Conservation (phyloP, 2,888 invertebrate genomes). For the Rutpela maculata region DNA sequence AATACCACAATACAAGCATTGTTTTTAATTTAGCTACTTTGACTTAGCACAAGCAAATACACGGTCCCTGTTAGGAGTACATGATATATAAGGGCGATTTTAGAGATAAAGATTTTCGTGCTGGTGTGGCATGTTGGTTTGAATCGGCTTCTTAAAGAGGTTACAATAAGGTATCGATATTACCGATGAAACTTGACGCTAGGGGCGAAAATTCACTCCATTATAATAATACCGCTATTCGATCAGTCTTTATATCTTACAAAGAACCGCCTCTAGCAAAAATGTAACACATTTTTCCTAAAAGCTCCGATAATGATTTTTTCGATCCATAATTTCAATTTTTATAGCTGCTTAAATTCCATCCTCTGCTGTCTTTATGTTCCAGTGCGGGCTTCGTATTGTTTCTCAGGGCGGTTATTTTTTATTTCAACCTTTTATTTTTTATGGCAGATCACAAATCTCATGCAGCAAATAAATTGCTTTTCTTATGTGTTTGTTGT, state of each 20-base stretch:
- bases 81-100: background rate
- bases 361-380: slow-evolving; percentile 53
- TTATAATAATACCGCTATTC: slow-evolving; percentile 21
- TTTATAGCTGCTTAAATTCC: slow-evolving; percentile 60
- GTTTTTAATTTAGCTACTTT: background rate
- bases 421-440: slow-evolving; percentile 49
- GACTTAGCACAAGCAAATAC: background rate
- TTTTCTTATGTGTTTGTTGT: slow-evolving; percentile 30
- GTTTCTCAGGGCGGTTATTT: slow-evolving; percentile 53
- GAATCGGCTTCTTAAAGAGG: slow-evolving; percentile 2
- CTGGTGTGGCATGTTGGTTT: slow-evolving; percentile 2
- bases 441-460: slow-evolving; percentile 37
- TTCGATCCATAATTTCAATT: slow-evolving; percentile 63
- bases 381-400: slow-evolving; percentile 50
- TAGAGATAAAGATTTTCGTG: background rate
- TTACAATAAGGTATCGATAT: slow-evolving; percentile 24
- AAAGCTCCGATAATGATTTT: slow-evolving; percentile 59
- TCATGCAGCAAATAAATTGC: slow-evolving; percentile 28
- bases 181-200: slow-evolving; percentile 15
- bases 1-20: background rate
- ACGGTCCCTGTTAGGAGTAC: background rate
- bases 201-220: slow-evolving; percentile 19
- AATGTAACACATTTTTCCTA: slow-evolving; percentile 55
- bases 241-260: slow-evolving; percentile 16
- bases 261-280: slow-evolving; percentile 12